phyloP scores from a whole-genome alignment of 2,797 vertebrate species.

The Florisuga fusca region DNA sequence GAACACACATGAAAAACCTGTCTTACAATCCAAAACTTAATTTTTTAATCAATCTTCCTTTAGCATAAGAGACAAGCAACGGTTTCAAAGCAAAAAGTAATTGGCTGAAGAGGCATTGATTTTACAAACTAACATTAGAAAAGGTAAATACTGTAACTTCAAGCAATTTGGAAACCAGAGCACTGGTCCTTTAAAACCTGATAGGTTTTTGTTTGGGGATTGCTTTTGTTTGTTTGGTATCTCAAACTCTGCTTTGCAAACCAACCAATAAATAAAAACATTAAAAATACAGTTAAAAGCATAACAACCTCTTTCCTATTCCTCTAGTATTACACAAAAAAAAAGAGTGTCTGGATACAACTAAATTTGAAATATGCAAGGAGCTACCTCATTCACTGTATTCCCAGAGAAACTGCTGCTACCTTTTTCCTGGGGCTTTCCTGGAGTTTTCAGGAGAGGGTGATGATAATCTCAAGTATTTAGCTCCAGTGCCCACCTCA shows the following conservation, averaged over 20 bases:
- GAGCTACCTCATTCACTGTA: not conserved
- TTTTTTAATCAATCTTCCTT: not conserved
- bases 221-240: not conserved
- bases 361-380: not conserved
- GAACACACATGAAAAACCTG: not conserved
- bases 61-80: not conserved
- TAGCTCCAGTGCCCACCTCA: not conserved
- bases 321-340: not conserved
- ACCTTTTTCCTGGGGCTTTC: not conserved
- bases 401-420: not conserved
- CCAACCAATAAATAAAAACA: not conserved
- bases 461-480: not conserved
- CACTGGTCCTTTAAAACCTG: not conserved
- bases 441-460: not conserved
- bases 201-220: not conserved
- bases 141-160: not conserved
- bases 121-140: not conserved
- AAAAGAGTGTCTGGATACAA: fast-evolving
- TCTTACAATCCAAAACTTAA: not conserved
- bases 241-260: not conserved
- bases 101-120: not conserved
- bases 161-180: not conserved
- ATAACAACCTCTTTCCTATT: not conserved
- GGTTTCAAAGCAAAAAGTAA: not conserved
- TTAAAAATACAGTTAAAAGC: not conserved